Base-by-base conservation (phyloP, 2,888 invertebrate genomes). In the Drosophila subsilvestris region DNA sequence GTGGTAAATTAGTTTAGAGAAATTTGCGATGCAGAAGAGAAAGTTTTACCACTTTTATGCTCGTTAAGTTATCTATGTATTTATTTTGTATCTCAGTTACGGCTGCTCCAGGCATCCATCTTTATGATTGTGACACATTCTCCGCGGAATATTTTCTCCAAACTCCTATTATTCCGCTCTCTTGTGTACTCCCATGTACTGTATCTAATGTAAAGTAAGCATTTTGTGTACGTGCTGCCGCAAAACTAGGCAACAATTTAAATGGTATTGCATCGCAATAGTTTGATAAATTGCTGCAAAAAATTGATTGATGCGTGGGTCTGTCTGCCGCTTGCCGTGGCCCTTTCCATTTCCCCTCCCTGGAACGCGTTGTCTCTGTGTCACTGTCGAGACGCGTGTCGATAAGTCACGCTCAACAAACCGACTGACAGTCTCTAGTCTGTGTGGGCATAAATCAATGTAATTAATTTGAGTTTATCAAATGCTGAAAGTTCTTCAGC, bases 401-500 rank as follows among this genome's bases (percentile, higher is more conserved):
- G 63, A 82, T 77, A 79, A 79, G 77, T 86, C 86, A 83, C 68
- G 75, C 62, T 58, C 67, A 51, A 54, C 54, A 62, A 17, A 53
- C 12, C 32, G 5, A 32, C 32, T 32, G 32, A 10, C 32, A 45
- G 53, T 17, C 17, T 43, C 37, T 14, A 14, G 7, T 14, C 57
- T 51, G 57, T 68, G 56, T 47, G 32, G 25, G 78, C 81, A 86
- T 87, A 85, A 85, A 88, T 88, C 88, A 88, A 85, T 85, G 76
- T 85, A 88, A 88, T 88, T 88, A 86, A 86, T 79, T 86, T 72
- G 76, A 81, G 77, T 83, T 83, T 81, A 80, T 81, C 83, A 86
- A 79, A 79, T 59, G 76, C 62, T 18, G 22, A 47, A 53, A 58
- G 42, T 55, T 47, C n/a, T 27, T 47, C 20, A 55, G 60, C 43